A percentile compares a stretch with the other conserved stretches of the same genome.
phyloP scores from a whole-genome alignment of 2,888 invertebrate species.

The Eurytoma adleriae region DNA sequence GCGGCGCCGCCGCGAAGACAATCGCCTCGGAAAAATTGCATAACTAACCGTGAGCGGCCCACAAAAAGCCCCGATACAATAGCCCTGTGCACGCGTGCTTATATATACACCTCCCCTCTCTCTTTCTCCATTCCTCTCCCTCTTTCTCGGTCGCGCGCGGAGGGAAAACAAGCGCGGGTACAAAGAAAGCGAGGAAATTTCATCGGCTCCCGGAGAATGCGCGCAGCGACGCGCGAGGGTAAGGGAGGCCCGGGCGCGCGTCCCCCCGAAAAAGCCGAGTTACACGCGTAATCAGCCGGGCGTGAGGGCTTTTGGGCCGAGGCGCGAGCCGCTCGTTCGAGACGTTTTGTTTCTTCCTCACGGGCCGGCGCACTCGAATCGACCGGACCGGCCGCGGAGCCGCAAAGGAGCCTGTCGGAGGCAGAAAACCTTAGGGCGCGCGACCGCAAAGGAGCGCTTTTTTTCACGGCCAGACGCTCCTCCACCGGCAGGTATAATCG shows the following conservation, averaged over 20 bases:
- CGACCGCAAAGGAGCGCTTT: conserved; percentile 34
- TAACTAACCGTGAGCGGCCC: conserved; percentile 52
- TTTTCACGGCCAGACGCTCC: conserved; percentile 10
- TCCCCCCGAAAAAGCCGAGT: conserved; percentile 18
- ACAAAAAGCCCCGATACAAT: conserved; percentile 30
- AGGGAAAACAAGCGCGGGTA: background rate
- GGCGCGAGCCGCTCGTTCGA: conserved; percentile 6
- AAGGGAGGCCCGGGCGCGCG: background rate
- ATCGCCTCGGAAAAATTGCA: conserved; percentile 45
- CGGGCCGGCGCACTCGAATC: conserved; percentile 53
- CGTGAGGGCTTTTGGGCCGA: conserved; percentile 22
- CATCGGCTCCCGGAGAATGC: background rate
- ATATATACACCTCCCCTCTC: background rate
- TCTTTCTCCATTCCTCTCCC: background rate
- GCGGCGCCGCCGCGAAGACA: conserved; percentile 21
- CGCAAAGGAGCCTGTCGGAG: background rate
- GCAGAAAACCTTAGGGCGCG: background rate
- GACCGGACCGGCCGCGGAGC: conserved; percentile 2
- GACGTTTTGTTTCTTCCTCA: conserved; percentile 53
- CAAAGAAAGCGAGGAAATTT: conserved; percentile 14
- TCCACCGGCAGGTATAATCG: background rate
- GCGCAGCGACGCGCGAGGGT: conserved; percentile 17
- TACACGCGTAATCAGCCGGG: conserved; percentile 38
- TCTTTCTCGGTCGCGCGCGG: too few relatives aligned
- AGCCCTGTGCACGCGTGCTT: background rate